Evolutionary conservation across 2,113 vertebrate genomes (phyloP).

Genomic region (Notarius lentiginosus): DNA sequence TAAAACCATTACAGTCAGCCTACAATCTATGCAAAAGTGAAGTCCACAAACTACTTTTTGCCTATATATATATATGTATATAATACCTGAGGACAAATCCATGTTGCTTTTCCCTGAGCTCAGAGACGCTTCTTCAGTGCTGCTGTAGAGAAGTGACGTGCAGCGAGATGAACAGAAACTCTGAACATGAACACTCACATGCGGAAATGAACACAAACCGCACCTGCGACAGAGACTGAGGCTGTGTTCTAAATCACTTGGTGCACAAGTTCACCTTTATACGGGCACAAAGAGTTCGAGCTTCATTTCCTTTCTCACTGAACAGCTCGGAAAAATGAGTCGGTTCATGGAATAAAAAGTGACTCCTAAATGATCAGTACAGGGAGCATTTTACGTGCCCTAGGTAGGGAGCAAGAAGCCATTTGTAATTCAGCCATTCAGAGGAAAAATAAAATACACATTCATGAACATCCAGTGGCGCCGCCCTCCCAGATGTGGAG

Average conservation of each 20-base stretch:
- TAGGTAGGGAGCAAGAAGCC: neutral
- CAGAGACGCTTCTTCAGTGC: neutral
- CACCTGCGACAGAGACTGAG: neutral
- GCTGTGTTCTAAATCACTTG: conserved; percentile 5
- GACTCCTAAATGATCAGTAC: neutral
- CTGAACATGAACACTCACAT: neutral
- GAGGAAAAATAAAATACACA: neutral
- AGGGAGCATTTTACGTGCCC: neutral
- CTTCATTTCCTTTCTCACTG: neutral
- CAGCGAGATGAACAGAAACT: neutral
- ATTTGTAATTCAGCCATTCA: neutral
- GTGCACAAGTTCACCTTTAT: too few relatives aligned
- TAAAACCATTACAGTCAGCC: neutral
- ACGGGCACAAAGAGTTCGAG: neutral
- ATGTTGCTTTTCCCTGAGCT: neutral
- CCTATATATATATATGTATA: too few relatives aligned
- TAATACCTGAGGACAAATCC: conserved; percentile 8
- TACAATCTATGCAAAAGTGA: neutral
- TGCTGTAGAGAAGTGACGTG: neutral
- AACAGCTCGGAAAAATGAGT: neutral
- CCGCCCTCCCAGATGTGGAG: too few relatives aligned
- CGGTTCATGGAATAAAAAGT: neutral
- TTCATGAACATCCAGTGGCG: too few relatives aligned
- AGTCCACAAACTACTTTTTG: neutral
- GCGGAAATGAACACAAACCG: neutral